Conservation (phyloP, 2,888 invertebrate genomes). For the Rhingia campestris region DNA sequence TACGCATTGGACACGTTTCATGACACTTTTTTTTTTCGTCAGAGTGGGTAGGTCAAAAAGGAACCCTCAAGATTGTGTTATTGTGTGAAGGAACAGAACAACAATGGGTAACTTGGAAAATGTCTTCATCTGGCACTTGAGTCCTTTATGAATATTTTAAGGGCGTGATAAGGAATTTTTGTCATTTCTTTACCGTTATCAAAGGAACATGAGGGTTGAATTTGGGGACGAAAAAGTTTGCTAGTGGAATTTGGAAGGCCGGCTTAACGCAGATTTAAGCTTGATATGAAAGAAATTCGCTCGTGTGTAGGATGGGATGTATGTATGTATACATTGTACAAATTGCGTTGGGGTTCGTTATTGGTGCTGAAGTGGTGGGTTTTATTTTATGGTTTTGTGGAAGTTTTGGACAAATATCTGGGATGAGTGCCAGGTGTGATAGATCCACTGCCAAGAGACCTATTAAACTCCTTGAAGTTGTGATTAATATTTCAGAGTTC, state of each 20-base stretch:
- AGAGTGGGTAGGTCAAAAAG: conserved; percentile 23
- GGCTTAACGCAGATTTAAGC: conserved; percentile 13
- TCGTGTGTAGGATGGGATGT: not conserved
- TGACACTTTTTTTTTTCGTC: not conserved
- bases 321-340: not conserved
- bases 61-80: conserved; percentile 15
- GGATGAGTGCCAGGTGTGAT: too few relatives aligned
- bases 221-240: conserved; percentile 13
- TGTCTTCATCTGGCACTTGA: conserved; percentile 66
- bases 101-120: conserved; percentile 64
- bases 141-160: conserved; percentile 72
- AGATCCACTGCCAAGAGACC: too few relatives aligned
- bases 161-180: conserved; percentile 69
- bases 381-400: too few relatives aligned
- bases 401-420: too few relatives aligned
- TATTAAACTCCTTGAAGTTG: too few relatives aligned
- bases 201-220: not conserved
- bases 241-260: not conserved
- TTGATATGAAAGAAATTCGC: not conserved
- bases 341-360: too few relatives aligned
- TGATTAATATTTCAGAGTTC: too few relatives aligned
- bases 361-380: too few relatives aligned
- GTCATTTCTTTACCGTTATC: conserved; percentile 42
- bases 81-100: conserved; percentile 19
- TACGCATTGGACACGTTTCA: conserved; percentile 14